Conservation (phyloP, 2,113 vertebrate genomes). For the Isurus oxyrinchus region DNA sequence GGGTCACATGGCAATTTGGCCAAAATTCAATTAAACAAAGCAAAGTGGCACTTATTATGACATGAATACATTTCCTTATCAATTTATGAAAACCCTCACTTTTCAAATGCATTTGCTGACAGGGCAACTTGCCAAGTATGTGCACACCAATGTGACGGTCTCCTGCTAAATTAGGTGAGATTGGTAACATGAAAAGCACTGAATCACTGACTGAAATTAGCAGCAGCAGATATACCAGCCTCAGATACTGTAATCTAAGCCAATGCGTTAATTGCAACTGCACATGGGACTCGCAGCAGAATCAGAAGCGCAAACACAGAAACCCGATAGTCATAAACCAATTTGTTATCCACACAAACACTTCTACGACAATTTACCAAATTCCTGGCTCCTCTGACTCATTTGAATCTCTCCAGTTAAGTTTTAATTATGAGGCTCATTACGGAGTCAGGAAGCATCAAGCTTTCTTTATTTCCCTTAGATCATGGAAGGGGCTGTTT, state of each 20-base stretch:
- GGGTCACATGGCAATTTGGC: not conserved
- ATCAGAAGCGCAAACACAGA: not conserved
- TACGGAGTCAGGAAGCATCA: not conserved
- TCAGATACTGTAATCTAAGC: not conserved
- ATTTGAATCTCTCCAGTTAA: constrained; percentile 26
- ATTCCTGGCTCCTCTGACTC: constrained; percentile 25
- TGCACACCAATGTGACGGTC: too few species aligned
- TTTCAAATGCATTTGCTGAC: not conserved
- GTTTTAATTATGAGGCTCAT: constrained; percentile 13
- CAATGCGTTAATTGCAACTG: not conserved
- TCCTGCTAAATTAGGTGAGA: not conserved
- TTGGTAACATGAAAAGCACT: not conserved
- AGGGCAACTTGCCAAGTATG: not conserved
- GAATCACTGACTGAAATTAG: not conserved
- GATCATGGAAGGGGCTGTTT: not conserved
- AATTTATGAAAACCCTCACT: not conserved
- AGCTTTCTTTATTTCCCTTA: not conserved
- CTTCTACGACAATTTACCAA: not conserved
- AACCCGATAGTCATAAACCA: constrained; percentile 30
- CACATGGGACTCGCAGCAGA: not conserved
- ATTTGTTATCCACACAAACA: constrained; percentile 36
- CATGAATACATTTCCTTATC: constrained; percentile 15
- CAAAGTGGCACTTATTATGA: constrained; percentile 18
- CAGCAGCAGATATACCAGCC: constrained; percentile 18
- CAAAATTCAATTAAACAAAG: constrained; percentile 22